Evolutionary conservation across 2,888 invertebrate species (phyloP).

Genomic region (Aleiodes testaceus): DNA sequence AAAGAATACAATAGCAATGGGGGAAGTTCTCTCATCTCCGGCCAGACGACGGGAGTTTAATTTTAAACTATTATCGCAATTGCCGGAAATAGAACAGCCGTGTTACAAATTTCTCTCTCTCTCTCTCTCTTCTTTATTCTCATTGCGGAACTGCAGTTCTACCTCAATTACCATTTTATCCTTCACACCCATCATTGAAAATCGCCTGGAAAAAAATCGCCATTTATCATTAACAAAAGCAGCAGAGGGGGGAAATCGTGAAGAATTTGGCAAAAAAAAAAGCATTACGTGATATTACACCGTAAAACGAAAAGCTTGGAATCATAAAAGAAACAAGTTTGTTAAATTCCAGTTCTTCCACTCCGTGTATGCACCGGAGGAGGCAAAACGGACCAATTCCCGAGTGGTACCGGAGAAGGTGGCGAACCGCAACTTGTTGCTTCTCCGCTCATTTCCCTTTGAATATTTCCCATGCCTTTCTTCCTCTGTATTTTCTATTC

Average conservation of each 20-base stretch:
- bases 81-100: slow-evolving; percentile 46
- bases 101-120: slow-evolving; percentile 7
- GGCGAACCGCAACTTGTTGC: slow-evolving; percentile 65
- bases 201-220: background rate
- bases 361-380: slow-evolving; percentile 54
- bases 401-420: slow-evolving; percentile 36
- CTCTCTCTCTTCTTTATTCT: slow-evolving; percentile 3
- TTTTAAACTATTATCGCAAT: slow-evolving; percentile 52
- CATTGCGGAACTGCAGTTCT: slow-evolving; percentile 7
- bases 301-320: slow-evolving; percentile 44
- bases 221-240: background rate
- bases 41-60: slow-evolving; percentile 44
- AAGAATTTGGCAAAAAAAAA: background rate
- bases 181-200: background rate
- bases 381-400: slow-evolving; percentile 42
- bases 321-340: slow-evolving; percentile 65
- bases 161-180: background rate
- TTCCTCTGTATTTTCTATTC: background rate
- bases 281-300: background rate
- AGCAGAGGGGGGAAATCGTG: background rate
- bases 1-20: slow-evolving; percentile 19
- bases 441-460: slow-evolving; percentile 37
- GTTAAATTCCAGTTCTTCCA: slow-evolving; percentile 66
- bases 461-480: background rate
- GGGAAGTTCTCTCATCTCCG: slow-evolving; percentile 29